phyloP scores from a whole-genome alignment of 2,888 invertebrate species.

The Rotaria socialis region DNA sequence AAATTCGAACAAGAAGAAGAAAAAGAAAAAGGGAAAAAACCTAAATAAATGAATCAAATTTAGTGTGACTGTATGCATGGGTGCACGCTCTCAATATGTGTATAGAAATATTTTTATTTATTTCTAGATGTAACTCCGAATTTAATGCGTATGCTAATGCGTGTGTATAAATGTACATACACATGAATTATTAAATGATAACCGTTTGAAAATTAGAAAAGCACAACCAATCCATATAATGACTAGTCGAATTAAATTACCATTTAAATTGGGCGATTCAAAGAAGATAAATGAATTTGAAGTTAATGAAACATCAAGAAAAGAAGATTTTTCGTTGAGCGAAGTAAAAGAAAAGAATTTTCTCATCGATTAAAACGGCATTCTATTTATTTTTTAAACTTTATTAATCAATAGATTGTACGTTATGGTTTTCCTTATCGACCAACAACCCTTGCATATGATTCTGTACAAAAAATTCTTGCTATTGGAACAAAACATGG shows the following conservation, averaged over 20 bases:
- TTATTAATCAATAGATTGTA: not conserved
- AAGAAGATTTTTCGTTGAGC: conserved; percentile 32
- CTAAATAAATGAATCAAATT: not conserved
- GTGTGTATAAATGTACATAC: not conserved
- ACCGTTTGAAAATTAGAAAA: not conserved
- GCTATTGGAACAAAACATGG: conserved; percentile 94
- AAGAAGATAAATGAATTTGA: not conserved
- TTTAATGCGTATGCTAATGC: not conserved
- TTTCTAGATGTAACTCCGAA: not conserved
- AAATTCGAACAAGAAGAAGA: not conserved
- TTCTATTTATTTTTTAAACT: too few species aligned
- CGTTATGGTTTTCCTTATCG: conserved; percentile 97
- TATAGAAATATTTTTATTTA: not conserved
- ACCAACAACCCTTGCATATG: conserved; percentile 92
- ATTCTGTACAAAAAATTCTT: conserved; percentile 90
- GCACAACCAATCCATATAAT: not conserved
- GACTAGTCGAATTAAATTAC: not conserved
- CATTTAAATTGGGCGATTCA: not conserved
- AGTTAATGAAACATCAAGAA: not conserved
- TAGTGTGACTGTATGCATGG: not conserved
- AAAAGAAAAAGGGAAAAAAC: not conserved
- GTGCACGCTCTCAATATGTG: not conserved
- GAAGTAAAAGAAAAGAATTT: not conserved
- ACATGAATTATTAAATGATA: not conserved
- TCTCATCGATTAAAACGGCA: too few species aligned